Evolutionary conservation across 2,113 vertebrate species (phyloP), one percentile per base, ranked within the genome.

Genomic region (Excalfactoria chinensis): DNA sequence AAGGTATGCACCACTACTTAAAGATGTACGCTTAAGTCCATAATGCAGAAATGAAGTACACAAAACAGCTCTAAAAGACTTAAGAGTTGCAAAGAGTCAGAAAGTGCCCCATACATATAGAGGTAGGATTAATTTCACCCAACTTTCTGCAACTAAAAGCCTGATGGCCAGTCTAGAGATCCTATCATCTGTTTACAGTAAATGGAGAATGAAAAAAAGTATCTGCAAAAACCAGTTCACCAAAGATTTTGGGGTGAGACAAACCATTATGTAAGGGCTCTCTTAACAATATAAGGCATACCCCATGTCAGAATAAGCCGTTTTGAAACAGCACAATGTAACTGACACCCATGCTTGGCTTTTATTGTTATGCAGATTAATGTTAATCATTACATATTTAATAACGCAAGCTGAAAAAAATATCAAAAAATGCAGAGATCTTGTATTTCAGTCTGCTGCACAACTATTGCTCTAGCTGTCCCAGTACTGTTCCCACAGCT

Each of bases 211-310:
- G n/a, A 64, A 72, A 64, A 77, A 77, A 86, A 35, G 10, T 23
- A 77, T 15, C 37, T 74, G 51, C 69, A n/a, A 93, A 84, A 80
- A 86, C 10, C 30, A 77, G 48, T 41, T 71, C 43, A 67, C 16
- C 10, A 15, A 85, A 66, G 1, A 59, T 37, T 77, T 5, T 12
- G 22, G 12, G 28, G 77, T 46, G 46, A 74, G 11, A 22, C 23
- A 74, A 90, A 77, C 20, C 8, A 9, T 37, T 32, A 16, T 41
- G 21, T 63, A n/a, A 59, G 11, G 66, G 21, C 2, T 34, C 13
- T 43, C 34, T 59, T 40, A 67, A 59, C 32, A 73, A 86, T 67
- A 34, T 32, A 69, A n/a, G 6, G 21, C 21, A 59, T 21, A 53
- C 7, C n/a, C 69, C 44, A 46, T 7, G 26, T 51, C 60, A 83